Base-by-base conservation (phyloP, 1,140 invertebrate genomes). In the Orchesella cincta region DNA sequence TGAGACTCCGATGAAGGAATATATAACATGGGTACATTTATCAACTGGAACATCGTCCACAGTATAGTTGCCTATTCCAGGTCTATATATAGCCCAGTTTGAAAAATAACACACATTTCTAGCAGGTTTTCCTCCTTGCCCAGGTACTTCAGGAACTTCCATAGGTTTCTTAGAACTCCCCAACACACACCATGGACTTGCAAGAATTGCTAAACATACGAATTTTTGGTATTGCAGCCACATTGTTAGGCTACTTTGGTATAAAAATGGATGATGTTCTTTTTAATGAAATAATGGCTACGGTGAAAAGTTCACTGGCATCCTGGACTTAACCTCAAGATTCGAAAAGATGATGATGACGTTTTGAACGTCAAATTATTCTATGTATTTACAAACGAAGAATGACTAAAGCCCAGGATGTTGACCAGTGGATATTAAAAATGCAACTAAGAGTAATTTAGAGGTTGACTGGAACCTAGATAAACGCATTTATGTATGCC, bases 1-100 rank as follows among this genome's bases (percentile, higher is more conserved):
- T 80, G 90, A 90, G 8, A 96, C 91, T 0, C 94, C 94, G 76
- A 95, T 91, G 84, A 96, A 96, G n/a, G 94, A 93, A 84, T 96
- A 96, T 64, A 96, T 91, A 1, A 95, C 83, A 84, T 96, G 94
- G 0, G 94, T 96, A 83, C 94, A 96, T 35, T 93, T 86, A 79
- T 93, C 90, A 0, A 88, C 91, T 0, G 93, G 94, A 71, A 96
- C 90, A 83, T 96, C 93, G 57, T 94, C 90, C 62, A 95, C 90
- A 0, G 88, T 90, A 83, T 95, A 96, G 46, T 89, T 90, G 1
- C 93, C 93, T 5, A 92, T 86, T 3, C 91, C 93, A 0, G 93
- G 92, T 35, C 94, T 87, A 85, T 95, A 93, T 20, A 94, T 89
- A 1, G 94, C 94, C 94, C 94, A 96, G 33, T 73, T 73, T 23